Evolutionary conservation across 2,888 invertebrate species (phyloP).

Genomic region (Ormyrus rosae): DNA sequence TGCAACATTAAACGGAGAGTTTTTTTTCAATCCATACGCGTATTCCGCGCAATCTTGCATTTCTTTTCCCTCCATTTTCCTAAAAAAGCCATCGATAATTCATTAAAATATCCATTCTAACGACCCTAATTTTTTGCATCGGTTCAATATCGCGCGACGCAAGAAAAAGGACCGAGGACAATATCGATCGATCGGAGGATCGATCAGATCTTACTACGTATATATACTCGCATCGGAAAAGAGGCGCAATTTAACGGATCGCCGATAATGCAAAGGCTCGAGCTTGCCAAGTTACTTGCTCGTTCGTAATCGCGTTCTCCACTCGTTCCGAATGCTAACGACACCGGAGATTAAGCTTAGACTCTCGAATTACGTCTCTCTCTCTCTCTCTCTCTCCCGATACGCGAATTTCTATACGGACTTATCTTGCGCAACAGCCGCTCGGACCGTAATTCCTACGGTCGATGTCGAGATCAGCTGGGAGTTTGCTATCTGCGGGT

Average conservation of each 20-base stretch:
- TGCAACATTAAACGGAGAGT: no score
- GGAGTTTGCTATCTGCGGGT: no score
- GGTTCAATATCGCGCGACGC: no score
- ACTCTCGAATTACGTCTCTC: slow-evolving; percentile 7
- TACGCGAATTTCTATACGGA: slow-evolving; percentile 15
- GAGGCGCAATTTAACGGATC: slow-evolving; percentile 35
- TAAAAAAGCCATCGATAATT: neutral
- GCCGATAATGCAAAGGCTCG: slow-evolving; percentile 17
- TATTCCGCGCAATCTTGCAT: neutral
- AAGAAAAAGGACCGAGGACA: neutral
- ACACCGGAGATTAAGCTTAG: slow-evolving; percentile 9
- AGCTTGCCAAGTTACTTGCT: neutral
- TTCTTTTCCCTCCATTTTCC: neutral
- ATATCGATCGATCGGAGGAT: neutral
- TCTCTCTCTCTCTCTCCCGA: neutral
- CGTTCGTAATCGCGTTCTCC: neutral
- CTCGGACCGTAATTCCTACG: neutral
- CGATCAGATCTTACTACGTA: no score
- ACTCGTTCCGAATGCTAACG: slow-evolving; percentile 6
- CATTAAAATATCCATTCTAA: no score
- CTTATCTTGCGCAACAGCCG: neutral
- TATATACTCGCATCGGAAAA: neutral
- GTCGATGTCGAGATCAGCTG: no score
- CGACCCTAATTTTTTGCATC: no score
- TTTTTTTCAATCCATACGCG: no score